Evolutionary conservation across 2,888 invertebrate genomes (phyloP).

Genomic region (Tenthredo scrophulariae): DNA sequence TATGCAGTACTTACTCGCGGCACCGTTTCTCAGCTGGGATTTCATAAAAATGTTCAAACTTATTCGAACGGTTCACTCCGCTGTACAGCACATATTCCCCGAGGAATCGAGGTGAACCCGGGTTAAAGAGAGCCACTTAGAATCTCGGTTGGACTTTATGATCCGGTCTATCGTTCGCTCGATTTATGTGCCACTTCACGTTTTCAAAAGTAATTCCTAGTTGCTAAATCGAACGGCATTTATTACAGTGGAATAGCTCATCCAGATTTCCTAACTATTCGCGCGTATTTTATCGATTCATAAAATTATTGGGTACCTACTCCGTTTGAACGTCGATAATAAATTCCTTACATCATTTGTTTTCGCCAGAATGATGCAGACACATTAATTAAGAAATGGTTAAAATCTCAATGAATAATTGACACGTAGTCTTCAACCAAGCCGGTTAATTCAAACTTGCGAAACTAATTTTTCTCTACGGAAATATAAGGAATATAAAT

Average conservation of each 20-base stretch:
- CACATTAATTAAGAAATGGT: not conserved
- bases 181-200: conserved; percentile 34
- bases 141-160: conserved; percentile 23
- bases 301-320: not conserved
- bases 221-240: conserved; percentile 9
- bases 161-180: conserved; percentile 12
- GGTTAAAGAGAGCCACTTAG: conserved; percentile 36
- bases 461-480: not conserved
- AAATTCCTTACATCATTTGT: not conserved
- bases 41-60: not conserved
- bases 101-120: conserved; percentile 23
- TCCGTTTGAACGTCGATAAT: too few species aligned
- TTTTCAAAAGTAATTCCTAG: not conserved
- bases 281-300: not conserved
- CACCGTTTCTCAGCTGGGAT: not conserved
- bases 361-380: not conserved
- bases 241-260: not conserved
- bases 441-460: not conserved
- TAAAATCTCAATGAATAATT: not conserved
- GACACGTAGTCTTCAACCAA: not conserved
- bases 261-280: conserved; percentile 3
- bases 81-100: not conserved
- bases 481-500: conserved; percentile 3
- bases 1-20: not conserved
- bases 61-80: too few species aligned